Evolutionary conservation across 1,140 invertebrate species (phyloP), one percentile per base, ranked within the genome.

Genomic region (Sesamia nonagrioides): DNA sequence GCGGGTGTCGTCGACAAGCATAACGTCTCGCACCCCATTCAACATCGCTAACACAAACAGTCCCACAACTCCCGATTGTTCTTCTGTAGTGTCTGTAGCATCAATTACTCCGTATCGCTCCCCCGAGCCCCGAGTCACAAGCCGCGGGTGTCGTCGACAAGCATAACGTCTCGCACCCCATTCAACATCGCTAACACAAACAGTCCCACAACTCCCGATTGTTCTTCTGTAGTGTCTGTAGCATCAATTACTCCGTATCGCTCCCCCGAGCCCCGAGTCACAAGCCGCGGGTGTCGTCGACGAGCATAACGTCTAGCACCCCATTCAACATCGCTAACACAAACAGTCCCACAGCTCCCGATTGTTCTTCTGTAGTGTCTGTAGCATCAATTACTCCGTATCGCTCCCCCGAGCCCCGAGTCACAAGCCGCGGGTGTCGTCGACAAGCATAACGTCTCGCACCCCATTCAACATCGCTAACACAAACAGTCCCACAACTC

Each of bases 21-120:
- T 56, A 3, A 9, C 54, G 54, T 27, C 18, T 56, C 21, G 54
- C 54, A 54, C 54, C 54, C 54, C 54, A 56, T 56, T 13, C 54
- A 56, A 56, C 18, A 13, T 27, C 2, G 54, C 21, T 33, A 21
- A 27, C 11, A 56, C 54, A 56, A 56, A 27, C 8, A 56, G 54
- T 33, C 54, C 54, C 54, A 33, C 8, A 2, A 21, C 18, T 27
- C 8, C 0, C 8, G 18, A 11, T 9, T 21, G 2, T 56, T 54
- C 27, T 27, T 27, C 27, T 27, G 27, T 27, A 1, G 27, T 27
- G 27, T 27, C 27, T 27, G 27, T 27, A 27, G 27, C 3, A 27
- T 13, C 11, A n/a, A 45, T 4, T 50, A 50, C 5, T n/a, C 2
- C 2, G 15, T 50, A 50, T n/a, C 13, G 45, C 45, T 50, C 45